Percentiles rank a stretch among this genome's conserved stretches.
Evolutionary conservation across 2,113 vertebrate species (phyloP).

Genomic region (Vulpes vulpes): DNA sequence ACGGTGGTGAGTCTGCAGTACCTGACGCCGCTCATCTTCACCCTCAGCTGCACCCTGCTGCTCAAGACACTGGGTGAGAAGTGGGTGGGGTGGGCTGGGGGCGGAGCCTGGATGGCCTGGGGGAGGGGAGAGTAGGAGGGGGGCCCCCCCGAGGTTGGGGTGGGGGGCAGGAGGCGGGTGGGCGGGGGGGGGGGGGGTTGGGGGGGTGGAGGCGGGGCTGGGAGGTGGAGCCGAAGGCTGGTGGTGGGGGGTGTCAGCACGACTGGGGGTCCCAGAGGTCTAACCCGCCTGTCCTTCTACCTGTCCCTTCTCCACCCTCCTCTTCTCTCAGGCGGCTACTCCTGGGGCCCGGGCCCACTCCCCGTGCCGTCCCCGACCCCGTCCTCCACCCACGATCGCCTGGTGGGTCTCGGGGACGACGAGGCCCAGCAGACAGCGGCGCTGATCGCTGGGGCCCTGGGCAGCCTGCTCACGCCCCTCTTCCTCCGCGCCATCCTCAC

Average conservation of each 20-base stretch:
- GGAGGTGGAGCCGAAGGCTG: not conserved
- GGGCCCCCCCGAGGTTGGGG: not conserved
- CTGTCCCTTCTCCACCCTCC: rapidly evolving
- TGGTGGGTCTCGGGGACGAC: constrained; percentile 86
- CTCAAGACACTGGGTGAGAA: constrained; percentile 93
- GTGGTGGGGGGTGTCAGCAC: not conserved
- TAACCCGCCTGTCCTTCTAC: not conserved
- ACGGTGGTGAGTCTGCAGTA: constrained; percentile 96
- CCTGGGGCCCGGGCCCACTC: constrained; percentile 90
- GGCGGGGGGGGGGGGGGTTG: too few species aligned
- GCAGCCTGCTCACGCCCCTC: constrained; percentile 89
- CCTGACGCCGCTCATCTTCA: constrained; percentile 93
- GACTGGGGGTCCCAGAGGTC: rapidly evolving
- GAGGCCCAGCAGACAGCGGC: constrained; percentile 91
- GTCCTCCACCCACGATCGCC: rapidly evolving
- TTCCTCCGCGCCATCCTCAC: constrained; percentile 94
- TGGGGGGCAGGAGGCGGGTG: not conserved
- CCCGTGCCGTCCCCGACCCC: constrained; percentile 35
- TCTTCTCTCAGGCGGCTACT: constrained; percentile 90
- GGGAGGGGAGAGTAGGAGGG: not conserved
- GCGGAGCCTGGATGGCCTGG: not conserved
- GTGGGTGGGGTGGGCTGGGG: not conserved
- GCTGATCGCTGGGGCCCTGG: constrained; percentile 86
- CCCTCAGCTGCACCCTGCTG: constrained; percentile 93
- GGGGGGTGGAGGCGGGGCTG: not conserved